These are phyloP conservation scores for Acleris laterana DNA, from an alignment of 2,888 invertebrate genomes.

Conservation along the genomic window DNA sequence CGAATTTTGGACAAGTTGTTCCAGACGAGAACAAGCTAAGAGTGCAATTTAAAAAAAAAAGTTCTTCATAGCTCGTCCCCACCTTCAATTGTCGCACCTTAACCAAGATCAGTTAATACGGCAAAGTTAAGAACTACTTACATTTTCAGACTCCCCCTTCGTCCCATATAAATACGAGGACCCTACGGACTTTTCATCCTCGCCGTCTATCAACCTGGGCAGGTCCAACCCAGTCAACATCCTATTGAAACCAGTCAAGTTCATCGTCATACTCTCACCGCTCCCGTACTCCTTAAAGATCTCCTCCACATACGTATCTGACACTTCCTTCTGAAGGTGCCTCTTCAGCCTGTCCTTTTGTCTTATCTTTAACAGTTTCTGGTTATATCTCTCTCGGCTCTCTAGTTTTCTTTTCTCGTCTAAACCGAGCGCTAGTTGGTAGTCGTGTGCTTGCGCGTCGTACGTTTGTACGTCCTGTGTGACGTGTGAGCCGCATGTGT, in stretches of 20 bases:
- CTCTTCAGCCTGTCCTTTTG: conserved; percentile 53
- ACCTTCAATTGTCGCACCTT: too few species aligned
- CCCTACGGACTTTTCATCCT: conserved; percentile 52
- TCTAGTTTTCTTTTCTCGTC: conserved; percentile 56
- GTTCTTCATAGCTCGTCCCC: too few species aligned
- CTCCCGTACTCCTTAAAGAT: conserved; percentile 88
- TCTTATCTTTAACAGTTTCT: conserved; percentile 58
- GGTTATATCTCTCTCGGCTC: conserved; percentile 55
- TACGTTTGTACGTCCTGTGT: conserved; percentile 51
- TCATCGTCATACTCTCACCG: conserved; percentile 86
- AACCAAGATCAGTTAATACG: too few species aligned
- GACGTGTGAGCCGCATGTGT: conserved; percentile 90
- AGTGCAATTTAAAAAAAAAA: too few species aligned
- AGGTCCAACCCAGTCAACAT: conserved; percentile 86
- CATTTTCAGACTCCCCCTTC: conserved; percentile 71
- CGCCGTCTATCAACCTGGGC: conserved; percentile 76
- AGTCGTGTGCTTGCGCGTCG: conserved; percentile 52
- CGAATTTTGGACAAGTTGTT: too few species aligned
- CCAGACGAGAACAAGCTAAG: too few species aligned
- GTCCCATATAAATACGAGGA: conserved; percentile 54
- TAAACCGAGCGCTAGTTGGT: conserved; percentile 53
- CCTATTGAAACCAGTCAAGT: conserved; percentile 87
- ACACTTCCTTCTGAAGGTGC: conserved; percentile 66
- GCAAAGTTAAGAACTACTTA: conserved; percentile 54
- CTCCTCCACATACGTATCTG: conserved; percentile 86